Evolutionary conservation across 2,797 vertebrate genomes (phyloP), one percentile per base, ranked within the genome.

Genomic region (Lepilemur ruficaudatus): DNA sequence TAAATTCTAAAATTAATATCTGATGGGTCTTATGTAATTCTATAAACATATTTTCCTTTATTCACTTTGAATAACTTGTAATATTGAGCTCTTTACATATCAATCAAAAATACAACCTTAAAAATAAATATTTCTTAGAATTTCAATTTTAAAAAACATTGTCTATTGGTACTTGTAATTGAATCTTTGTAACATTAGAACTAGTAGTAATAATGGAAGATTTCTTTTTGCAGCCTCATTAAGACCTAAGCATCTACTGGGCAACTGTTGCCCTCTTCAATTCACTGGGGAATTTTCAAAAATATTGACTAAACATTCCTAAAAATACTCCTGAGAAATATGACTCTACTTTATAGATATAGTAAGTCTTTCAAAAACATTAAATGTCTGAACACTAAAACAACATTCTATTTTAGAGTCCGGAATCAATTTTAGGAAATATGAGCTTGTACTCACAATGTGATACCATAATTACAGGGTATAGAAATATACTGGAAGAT

Each of bases 351-450:
- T 80, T 38, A 88, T 38, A 90, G 55, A 93, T 72, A 41, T 2
- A 83, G 10, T 38, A 67, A 75, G 38, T 76, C 81, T 92, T 57
- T 83, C 82, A 80, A 93, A 93, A 91, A 78, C 48, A 86, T 94
- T 94, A 83, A 90, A 41, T 38, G 28, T 72, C 38, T 83, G 52
- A 65, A 61, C 22, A 55, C 22, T 41, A 59, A n/a, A 79, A 28
- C 25, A 82, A 32, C 48, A 76, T 81, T 96, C 50, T 70, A 91
- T 91, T 84, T 94, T 80, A 61, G 65, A 88, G 28, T 63, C 72
- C 83, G 25, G 25, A 88, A 76, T 94, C 79, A 76, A 65, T 84
- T 95, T 88, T 75, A 55, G 61, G 78, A 81, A 85, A 75, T 63
- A 83, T 70, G 46, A 59, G n/a, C 46, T 92, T 63, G 0, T 43